Evolutionary conservation across 2,797 vertebrate genomes (phyloP).

Genomic region (Discoglossus pictus): DNA sequence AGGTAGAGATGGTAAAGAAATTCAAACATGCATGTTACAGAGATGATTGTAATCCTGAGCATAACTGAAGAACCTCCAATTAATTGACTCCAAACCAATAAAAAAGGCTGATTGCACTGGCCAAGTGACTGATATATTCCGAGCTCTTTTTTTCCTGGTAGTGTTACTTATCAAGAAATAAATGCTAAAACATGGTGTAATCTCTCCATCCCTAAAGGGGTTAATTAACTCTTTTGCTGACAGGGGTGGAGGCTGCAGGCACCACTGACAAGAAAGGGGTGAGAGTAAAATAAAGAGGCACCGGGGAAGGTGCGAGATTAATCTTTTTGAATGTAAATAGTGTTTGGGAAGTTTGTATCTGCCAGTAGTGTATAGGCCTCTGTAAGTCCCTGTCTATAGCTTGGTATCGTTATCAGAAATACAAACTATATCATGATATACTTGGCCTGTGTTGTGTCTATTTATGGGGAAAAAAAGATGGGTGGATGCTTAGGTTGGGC

Average conservation of each 20-base stretch:
- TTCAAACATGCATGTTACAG: too few species aligned
- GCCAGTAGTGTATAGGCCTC: constrained; percentile 44
- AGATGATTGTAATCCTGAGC: too few species aligned
- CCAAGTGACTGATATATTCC: not conserved
- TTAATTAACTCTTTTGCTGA: constrained; percentile 16
- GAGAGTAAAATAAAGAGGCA: constrained; percentile 24
- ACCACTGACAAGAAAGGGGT: constrained; percentile 29
- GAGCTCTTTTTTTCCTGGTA: constrained; percentile 13
- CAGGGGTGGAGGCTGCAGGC: constrained; percentile 25
- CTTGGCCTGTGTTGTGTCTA: constrained; percentile 15
- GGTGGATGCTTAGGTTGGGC: not conserved
- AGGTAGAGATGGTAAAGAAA: too few species aligned
- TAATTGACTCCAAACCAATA: too few species aligned
- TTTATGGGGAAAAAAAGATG: not conserved
- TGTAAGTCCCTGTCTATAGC: constrained; percentile 52
- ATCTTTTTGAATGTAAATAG: constrained; percentile 53
- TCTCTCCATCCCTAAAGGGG: constrained; percentile 14
- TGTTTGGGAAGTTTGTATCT: constrained; percentile 50
- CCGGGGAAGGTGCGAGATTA: constrained; percentile 21
- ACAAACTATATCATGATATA: constrained; percentile 50
- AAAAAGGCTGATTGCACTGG: too few species aligned
- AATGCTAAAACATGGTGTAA: constrained; percentile 5
- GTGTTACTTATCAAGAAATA: not conserved
- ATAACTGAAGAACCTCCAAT: too few species aligned
- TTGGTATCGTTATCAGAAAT: constrained; percentile 51